Conservation (phyloP, 37 sponge, comb jelly and placozoan genomes). For the Amphimedon queenslandica region DNA sequence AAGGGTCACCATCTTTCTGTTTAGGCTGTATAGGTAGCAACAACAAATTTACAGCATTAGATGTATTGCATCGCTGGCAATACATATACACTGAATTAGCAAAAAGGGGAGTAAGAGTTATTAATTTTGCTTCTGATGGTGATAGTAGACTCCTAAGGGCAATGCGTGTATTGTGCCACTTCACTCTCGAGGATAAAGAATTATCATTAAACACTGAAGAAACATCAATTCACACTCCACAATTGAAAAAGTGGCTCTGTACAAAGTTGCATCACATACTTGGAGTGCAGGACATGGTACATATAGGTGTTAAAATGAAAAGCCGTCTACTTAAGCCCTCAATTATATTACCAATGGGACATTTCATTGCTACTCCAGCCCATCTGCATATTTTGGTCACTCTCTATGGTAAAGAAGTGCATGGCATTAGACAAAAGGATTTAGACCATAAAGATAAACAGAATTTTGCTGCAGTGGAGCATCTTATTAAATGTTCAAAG, state of each 20-base stretch:
- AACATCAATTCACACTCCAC: not conserved
- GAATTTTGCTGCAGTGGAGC: conserved; percentile 11
- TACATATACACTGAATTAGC: conserved; percentile 14
- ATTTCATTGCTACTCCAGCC: conserved; percentile 1
- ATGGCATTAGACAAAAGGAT: conserved; percentile 32
- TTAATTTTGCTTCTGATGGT: conserved; percentile 27
- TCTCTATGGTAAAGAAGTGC: conserved; percentile 18
- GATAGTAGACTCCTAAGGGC: conserved; percentile 15
- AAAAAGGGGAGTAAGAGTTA: conserved; percentile 9
- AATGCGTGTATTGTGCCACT: conserved; percentile 10
- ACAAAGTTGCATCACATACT: not conserved
- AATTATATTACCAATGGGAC: conserved; percentile 7
- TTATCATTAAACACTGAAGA: not conserved
- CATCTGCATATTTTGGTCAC: conserved; percentile 5
- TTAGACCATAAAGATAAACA: conserved; percentile 39
- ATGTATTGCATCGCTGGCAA: conserved; percentile 10
- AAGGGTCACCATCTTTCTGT: conserved; percentile 13
- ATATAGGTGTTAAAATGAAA: conserved; percentile 41
- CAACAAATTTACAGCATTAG: conserved; percentile 20
- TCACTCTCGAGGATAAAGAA: not conserved
- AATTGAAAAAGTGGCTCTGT: not conserved
- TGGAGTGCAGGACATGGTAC: conserved; percentile 23
- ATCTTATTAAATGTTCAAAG: not conserved
- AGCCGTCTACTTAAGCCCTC: conserved; percentile 19
- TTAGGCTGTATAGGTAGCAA: conserved; percentile 27